Evolutionary conservation across 1,140 invertebrate species (phyloP), one percentile per base, ranked within the genome.

Genomic region (Leptinotarsa texana): DNA sequence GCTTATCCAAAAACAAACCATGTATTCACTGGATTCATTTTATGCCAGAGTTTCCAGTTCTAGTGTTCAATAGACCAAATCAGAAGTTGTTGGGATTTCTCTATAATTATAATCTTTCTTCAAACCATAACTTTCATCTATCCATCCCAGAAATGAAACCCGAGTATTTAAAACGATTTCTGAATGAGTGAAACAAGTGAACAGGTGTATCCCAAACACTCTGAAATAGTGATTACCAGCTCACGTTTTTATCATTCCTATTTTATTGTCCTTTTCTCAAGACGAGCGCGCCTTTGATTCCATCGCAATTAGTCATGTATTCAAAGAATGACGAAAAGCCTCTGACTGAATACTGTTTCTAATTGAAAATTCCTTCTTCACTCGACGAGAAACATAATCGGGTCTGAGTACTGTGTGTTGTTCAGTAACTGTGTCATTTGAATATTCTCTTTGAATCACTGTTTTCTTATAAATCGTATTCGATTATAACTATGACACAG

Each of bases 201-300:
- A 75, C 80, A 80, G 78, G 78, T 77, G 80, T 77, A 78, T 75
- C 76, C 74, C 78, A 66, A 78, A 80, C 80, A 79, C 79, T 78
- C 71, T 72, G 67, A 75, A 77, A 74, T 78, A 57, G 51, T 80
- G 81, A 82, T 82, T 82, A 82, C 80, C 76, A 73, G 75, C 76
- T 82, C 81, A 82, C 81, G 81, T 82, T 82, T 82, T 80, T 82
- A 80, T 82, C 81, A 82, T 81, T 82, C 81, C 77, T 79, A 77
- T 79, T 82, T 81, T 80, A 80, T 82, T 81, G 78, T 79, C 75
- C 72, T 74, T 80, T 78, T 68, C 73, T 76, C 70, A 42, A 57
- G 72, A 77, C 77, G 74, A 76, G 74, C 76, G 76, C 72, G 69
- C 70, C 76, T 77, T 79, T 75, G 72, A 78, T 79, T 79, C 75